phyloP scores from a whole-genome alignment of 2,888 invertebrate genomes.

The Melanostoma scalare region DNA sequence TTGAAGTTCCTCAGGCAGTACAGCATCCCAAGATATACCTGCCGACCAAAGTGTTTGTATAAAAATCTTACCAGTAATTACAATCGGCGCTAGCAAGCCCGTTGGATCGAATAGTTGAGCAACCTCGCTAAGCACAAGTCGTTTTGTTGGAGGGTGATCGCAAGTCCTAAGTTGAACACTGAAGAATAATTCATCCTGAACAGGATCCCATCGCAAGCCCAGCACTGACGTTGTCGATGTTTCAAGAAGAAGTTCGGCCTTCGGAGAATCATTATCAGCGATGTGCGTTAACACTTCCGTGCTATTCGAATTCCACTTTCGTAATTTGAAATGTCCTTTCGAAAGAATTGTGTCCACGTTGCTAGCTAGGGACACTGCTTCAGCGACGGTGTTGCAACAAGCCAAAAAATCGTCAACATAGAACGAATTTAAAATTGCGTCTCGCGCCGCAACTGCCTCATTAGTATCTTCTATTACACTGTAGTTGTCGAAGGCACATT shows the following conservation, averaged over 20 bases:
- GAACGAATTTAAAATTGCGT: conserved; percentile 36
- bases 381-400: conserved; percentile 18
- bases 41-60: conserved; percentile 30
- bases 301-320: conserved; percentile 40
- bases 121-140: conserved; percentile 5
- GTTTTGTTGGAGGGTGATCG: not conserved
- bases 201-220: conserved; percentile 21
- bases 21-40: conserved; percentile 31
- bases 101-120: conserved; percentile 23
- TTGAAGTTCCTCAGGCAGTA: not conserved
- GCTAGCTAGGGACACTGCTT: conserved; percentile 5
- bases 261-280: not conserved
- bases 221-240: not conserved
- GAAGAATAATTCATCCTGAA: conserved; percentile 14
- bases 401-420: conserved; percentile 52
- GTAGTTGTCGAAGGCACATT: conserved; percentile 41
- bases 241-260: not conserved
- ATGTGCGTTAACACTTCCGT: not conserved
- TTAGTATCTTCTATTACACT: conserved; percentile 4
- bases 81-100: conserved; percentile 18
- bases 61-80: conserved; percentile 33
- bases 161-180: not conserved
- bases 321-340: conserved; percentile 25
- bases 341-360: not conserved
- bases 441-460: conserved; percentile 23